Evolutionary conservation across 2,113 vertebrate genomes (phyloP), one percentile per base, ranked within the genome.

Genomic region (Lucifuga dentata): DNA sequence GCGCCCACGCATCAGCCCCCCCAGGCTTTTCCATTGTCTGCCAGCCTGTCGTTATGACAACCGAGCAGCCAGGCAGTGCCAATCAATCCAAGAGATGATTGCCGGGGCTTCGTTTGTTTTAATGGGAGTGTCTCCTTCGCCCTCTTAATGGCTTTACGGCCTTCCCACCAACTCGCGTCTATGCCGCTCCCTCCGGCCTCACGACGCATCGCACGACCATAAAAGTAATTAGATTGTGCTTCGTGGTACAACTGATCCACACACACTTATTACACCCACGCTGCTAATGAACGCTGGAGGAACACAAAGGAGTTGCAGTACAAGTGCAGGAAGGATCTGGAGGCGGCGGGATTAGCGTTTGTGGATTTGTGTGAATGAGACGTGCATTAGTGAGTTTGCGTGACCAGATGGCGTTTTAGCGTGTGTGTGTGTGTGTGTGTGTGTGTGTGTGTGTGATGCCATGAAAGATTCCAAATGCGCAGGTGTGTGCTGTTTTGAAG

Each of bases 161-260:
- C 72, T 72, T 36, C 67, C 65, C 63, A 60, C 80, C 45, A 33
- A 26, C 73, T 10, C 59, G 72, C 35, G 76, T 39, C 77, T 45
- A 16, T 64, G 2, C 26, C 0, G 38, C 61, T 68, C 71, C 72
- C 59, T 16, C 40, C 60, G 44, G 41, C 40, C 74, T 40, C 46
- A 17, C 46, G 45, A 58, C 39, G 57, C 32, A 10, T 9, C 16
- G 35, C 70, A n/a, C 43, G 1, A 66, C 53, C 75, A 67, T 88
- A 76, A 86, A 80, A 73, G 64, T 85, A 83, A 89, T 88, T 85
- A 66, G 57, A 78, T 81, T 67, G 71, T 5, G 63, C 71, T 85
- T 82, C 76, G 72, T 81, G 71, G 68, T 81, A 67, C 65, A 49
- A 72, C 73, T 68, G 62, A 60, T 75, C 67, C 29, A 16, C 58